These are phyloP conservation scores for Rattus norvegicus DNA, from an alignment of 2,113 vertebrate species.

Conservation along the genomic window GRCr8 NC_086029.1:97167001-97167500, in stretches of 20 bases:
- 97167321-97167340: not conserved
- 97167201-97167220: not conserved
- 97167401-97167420: not conserved
- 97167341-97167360: not conserved
- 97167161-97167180: not conserved
- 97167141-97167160: not conserved
- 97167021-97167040: not conserved
- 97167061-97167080: not conserved
- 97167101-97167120: not conserved
- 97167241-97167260: not conserved
- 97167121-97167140: not conserved
- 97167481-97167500: not conserved
- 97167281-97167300: not conserved
- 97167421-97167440: not conserved
- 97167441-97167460: not conserved
- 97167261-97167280: not conserved
- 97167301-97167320: not conserved
- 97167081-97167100: conserved; percentile 4
- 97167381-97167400: not conserved
- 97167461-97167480: not conserved
- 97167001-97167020: not conserved
- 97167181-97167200: not conserved
- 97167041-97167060: not conserved
- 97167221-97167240: not conserved
- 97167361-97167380: not conserved